Evolutionary conservation across 1,140 invertebrate species (phyloP).

Genomic region (Philotrypesis tridentata): DNA sequence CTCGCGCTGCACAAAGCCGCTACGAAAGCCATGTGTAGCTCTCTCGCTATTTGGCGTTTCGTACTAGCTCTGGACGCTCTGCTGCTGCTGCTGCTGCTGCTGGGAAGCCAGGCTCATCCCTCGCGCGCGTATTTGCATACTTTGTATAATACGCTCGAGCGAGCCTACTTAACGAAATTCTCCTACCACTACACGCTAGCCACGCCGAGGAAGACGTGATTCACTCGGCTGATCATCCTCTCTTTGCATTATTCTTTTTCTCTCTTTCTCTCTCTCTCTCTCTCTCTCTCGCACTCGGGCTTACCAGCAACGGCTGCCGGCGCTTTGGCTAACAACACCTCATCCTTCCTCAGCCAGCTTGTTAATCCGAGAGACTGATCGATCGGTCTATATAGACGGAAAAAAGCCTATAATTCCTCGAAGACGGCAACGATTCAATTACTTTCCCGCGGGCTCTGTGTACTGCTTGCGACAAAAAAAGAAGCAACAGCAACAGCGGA

Average conservation of each 20-base stretch:
- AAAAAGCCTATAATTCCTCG: conserved; percentile 19
- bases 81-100: too few species aligned
- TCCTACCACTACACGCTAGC: neutral
- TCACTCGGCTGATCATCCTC: neutral
- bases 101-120: conserved; percentile 17
- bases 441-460: neutral
- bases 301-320: neutral
- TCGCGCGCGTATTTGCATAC: conserved; percentile 58
- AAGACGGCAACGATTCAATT: neutral
- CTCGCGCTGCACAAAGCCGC: neutral
- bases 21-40: neutral
- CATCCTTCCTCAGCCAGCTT: neutral
- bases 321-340: conserved; percentile 16
- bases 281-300: neutral
- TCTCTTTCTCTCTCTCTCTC: too few species aligned
- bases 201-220: neutral
- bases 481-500: too few species aligned
- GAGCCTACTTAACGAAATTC: conserved; percentile 41
- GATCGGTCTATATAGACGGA: conserved; percentile 10
- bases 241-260: neutral
- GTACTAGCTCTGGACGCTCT: too few species aligned
- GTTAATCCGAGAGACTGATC: conserved; percentile 33
- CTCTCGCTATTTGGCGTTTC: conserved; percentile 31
- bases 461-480: too few species aligned
- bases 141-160: conserved; percentile 53